Conservation (phyloP, 1,140 invertebrate species). For the Portunus trituberculatus region DNA sequence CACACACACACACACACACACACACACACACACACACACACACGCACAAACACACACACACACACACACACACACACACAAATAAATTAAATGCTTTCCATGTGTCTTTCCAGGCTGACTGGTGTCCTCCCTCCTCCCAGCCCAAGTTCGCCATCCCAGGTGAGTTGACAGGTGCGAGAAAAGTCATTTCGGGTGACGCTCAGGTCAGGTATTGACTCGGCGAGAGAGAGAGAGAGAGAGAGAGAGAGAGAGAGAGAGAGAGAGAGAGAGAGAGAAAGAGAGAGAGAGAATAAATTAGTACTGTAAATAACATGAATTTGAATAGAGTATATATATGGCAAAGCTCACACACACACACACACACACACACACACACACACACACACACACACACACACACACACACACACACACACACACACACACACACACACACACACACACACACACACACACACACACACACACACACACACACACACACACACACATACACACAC, state of each 20-base stretch:
- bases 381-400: not conserved
- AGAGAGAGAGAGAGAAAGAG: slow-evolving; percentile 8
- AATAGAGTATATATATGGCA: not conserved
- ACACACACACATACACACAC: no score
- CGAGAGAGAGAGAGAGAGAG: no score
- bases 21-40: no score
- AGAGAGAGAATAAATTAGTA: not conserved
- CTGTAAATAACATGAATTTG: not conserved
- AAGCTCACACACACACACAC: not conserved
- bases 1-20: no score
- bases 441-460: no score
- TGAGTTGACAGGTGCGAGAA: not conserved
- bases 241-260: not conserved
- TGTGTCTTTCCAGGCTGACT: no score
- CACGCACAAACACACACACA: no score
- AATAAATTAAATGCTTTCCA: no score
- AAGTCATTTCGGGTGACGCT: not conserved
- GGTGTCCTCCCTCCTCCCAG: not conserved
- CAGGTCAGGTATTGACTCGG: not conserved
- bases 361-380: not conserved
- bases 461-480: no score
- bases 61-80: no score
- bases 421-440: no score
- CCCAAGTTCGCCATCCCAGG: not conserved
- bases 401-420: not conserved